Conservation (phyloP, 2,113 vertebrate genomes). For the Rhinoptilus africanus region DNA sequence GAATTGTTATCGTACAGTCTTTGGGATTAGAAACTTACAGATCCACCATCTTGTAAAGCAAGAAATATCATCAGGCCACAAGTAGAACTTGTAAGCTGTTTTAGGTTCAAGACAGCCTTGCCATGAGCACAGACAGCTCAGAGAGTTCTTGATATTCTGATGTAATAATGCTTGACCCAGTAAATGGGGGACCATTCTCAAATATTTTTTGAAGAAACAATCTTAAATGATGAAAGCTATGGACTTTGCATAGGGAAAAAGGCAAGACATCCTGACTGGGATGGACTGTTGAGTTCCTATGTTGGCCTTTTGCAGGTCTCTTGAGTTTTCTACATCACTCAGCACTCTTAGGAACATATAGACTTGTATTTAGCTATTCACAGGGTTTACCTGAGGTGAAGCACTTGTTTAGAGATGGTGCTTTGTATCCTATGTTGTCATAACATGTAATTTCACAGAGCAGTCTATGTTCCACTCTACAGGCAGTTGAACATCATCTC, state of each 20-base stretch:
- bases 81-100: neutral
- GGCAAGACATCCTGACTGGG: neutral
- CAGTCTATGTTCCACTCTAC: neutral
- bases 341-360: neutral
- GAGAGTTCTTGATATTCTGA: neutral
- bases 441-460: neutral
- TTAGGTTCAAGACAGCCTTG: neutral
- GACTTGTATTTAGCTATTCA: neutral
- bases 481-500: neutral
- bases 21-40: neutral
- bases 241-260: neutral
- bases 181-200: neutral
- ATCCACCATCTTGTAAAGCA: neutral
- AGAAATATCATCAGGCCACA: neutral
- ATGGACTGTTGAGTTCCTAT: neutral
- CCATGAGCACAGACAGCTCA: neutral
- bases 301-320: neutral
- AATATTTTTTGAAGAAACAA: neutral
- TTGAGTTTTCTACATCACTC: neutral
- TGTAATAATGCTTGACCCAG: neutral
- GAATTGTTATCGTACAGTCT: neutral
- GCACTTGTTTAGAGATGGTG: neutral
- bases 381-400: neutral
- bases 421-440: neutral
- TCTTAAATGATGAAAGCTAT: neutral